These are phyloP conservation scores for Aphaenogaster rudis DNA, from an alignment of 1,140 invertebrate species.

Conservation along the genomic window DNA sequence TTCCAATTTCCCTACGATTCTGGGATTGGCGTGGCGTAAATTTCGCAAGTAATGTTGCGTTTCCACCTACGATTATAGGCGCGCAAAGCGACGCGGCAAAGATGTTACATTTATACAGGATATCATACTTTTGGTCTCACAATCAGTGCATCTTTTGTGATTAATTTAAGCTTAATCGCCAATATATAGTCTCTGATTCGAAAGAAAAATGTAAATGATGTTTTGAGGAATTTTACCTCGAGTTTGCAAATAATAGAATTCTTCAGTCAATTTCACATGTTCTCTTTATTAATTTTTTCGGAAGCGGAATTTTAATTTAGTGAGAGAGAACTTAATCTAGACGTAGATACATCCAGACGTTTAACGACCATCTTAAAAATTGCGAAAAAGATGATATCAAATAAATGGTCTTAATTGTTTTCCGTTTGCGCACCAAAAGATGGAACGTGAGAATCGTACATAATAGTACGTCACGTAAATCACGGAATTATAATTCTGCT, in stretches of 20 bases:
- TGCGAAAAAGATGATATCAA: neutral
- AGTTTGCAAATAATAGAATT: neutral
- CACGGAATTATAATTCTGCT: neutral
- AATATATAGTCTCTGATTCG: neutral
- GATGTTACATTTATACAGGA: neutral
- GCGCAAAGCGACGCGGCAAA: neutral
- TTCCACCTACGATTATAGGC: neutral
- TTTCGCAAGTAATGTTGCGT: neutral
- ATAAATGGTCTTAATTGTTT: slow-evolving; percentile 1
- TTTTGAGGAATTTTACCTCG: neutral
- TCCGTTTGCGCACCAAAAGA: neutral
- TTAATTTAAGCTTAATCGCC: neutral
- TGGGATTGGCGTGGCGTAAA: slow-evolving; percentile 19
- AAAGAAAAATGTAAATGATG: neutral
- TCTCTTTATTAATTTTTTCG: too few species aligned
- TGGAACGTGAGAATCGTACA: neutral
- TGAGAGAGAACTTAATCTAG: neutral
- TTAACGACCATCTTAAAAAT: neutral
- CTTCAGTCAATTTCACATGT: neutral
- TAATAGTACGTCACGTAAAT: neutral
- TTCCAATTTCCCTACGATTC: neutral
- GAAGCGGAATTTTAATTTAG: neutral
- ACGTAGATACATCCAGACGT: neutral
- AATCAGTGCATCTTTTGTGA: neutral
- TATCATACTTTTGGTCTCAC: neutral